phyloP scores from a whole-genome alignment of 1,140 invertebrate genomes.

The Brachionus angularis region DNA sequence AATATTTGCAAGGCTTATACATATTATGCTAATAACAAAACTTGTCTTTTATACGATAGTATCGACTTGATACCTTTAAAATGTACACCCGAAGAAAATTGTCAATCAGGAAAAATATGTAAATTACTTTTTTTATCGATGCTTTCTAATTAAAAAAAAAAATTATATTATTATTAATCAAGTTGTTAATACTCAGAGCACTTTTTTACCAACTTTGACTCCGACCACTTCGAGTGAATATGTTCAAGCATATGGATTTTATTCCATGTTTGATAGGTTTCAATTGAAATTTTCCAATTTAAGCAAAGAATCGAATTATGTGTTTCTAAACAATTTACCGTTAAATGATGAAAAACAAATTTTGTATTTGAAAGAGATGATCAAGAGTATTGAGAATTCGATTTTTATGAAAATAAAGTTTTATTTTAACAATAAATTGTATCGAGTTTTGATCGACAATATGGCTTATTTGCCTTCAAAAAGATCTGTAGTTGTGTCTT shows the following conservation, averaged over 20 bases:
- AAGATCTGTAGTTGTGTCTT: constrained; percentile 13
- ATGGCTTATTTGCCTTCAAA: constrained; percentile 32
- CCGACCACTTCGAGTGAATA: constrained; percentile 7
- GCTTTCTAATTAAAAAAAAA: too few species aligned
- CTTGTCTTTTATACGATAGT: constrained; percentile 18
- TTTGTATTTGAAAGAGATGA: neutral
- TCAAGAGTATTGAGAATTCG: neutral
- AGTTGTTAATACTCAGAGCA: neutral
- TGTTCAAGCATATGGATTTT: constrained; percentile 26
- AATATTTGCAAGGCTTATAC: constrained; percentile 39
- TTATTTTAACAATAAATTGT: constrained; percentile 3
- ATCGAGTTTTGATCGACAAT: constrained; percentile 1
- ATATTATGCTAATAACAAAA: neutral
- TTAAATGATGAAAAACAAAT: neutral
- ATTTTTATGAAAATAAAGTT: neutral
- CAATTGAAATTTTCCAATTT: constrained; percentile 31
- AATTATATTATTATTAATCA: constrained; percentile 13
- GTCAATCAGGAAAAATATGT: constrained; percentile 33
- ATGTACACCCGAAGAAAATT: neutral
- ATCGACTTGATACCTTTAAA: neutral
- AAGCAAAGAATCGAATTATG: constrained; percentile 1
- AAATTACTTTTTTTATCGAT: neutral
- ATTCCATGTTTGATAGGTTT: constrained; percentile 36
- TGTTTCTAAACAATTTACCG: constrained; percentile 28
- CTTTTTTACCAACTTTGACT: neutral